Conservation (phyloP, 2,888 invertebrate genomes). For the Polyploca ridens region DNA sequence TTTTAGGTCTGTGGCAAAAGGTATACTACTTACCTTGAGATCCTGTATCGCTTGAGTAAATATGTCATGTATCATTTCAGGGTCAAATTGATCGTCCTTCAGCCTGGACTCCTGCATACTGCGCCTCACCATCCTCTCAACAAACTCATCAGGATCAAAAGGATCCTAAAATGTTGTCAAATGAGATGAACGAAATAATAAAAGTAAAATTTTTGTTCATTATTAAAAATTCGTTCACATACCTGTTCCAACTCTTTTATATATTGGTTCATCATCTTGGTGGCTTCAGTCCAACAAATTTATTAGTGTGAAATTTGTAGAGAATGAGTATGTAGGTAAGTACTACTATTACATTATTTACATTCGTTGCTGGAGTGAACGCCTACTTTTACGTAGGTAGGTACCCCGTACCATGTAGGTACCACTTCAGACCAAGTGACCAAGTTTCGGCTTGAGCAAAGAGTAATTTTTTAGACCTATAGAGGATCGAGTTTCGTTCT, state of each 20-base stretch:
- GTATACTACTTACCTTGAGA: slow-evolving; percentile 68
- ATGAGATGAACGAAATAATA: slow-evolving; percentile 2
- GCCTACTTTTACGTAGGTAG: too few species aligned
- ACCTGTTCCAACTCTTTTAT: slow-evolving; percentile 95
- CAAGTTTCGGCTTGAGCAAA: too few species aligned
- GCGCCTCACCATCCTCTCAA: slow-evolving; percentile 97
- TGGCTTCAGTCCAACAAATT: neutral
- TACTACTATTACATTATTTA: neutral
- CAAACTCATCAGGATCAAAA: slow-evolving; percentile 98
- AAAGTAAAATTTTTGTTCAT: too few species aligned
- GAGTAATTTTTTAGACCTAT: too few species aligned
- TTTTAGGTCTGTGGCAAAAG: too few species aligned
- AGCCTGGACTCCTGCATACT: slow-evolving; percentile 92
- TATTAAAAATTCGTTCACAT: slow-evolving; percentile 33
- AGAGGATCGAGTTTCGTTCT: too few species aligned
- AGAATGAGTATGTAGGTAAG: neutral
- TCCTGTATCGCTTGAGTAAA: slow-evolving; percentile 97
- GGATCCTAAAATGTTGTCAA: slow-evolving; percentile 89
- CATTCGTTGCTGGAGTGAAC: too few species aligned
- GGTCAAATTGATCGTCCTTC: slow-evolving; percentile 89
- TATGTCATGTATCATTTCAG: slow-evolving; percentile 93
- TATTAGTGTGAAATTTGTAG: neutral
- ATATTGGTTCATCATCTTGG: slow-evolving; percentile 94
- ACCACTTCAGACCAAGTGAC: too few species aligned
- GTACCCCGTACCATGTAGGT: too few species aligned